Evolutionary conservation across 2,113 vertebrate species (phyloP), one percentile per base, ranked within the genome.

Genomic region (Alces alces): DNA sequence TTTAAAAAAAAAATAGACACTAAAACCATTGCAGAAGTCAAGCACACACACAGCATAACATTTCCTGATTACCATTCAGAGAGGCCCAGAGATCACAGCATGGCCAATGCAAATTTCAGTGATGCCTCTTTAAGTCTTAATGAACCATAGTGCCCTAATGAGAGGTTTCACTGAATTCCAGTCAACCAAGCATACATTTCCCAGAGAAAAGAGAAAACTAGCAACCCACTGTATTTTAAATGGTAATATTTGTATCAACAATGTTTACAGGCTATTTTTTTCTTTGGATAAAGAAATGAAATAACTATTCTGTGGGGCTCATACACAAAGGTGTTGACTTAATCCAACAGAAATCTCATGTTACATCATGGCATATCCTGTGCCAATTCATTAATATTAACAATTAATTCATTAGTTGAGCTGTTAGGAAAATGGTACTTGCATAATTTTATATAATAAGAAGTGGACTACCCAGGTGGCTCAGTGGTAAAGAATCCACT

Each of bases 111-210:
- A 97, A 98, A 98, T 98, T 99, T 98, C 98, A 98, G 97, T 52
- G 93, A 99, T 96, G 98, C 97, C 96, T 98, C 97, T 98, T 98
- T 98, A 98, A 98, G 91, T 79, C 98, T 98, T 98, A 99, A 99
- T 98, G 98, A 99, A 98, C 98, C 98, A 15, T 98, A 95, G 87
- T 98, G 97, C 97, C 97, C 98, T 99, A 98, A 99, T 99, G 98
- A 98, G 97, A 98, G 97, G 98, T 99, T 99, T 99, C 98, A 98
- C 90, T 98, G 97, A 98, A 98, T 98, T 86, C 70, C 90, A 89
- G 79, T 93, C 98, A 98, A 96, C 96, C 97, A 98, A 97, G 98
- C 97, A 98, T 96, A 97, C 95, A 97, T 95, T 97, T 98, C 92
- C 98, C 66, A 92, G 91, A 97, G 93, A 97, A 98, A 97, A 90